Evolutionary conservation across 2,797 vertebrate species (phyloP), one percentile per base, ranked within the genome.

Genomic region (Sitta carolinensis): DNA sequence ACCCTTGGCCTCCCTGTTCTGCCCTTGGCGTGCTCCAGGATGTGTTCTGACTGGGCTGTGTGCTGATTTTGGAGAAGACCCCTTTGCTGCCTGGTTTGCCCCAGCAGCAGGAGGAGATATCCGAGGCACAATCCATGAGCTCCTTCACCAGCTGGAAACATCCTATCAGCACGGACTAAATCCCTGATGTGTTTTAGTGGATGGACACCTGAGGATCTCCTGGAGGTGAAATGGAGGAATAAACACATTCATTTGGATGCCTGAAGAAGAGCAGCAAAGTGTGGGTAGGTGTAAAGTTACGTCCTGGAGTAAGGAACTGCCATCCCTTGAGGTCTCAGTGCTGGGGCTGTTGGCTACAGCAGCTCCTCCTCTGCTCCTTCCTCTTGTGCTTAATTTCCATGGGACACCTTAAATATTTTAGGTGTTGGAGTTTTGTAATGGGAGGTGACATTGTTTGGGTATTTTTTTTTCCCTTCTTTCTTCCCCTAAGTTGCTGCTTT

Each of bases 311-410:
- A 29, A 48, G 51, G 51, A 82, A 1, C 27, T 23, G 16, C 43
- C 0, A 0, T 63, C 10, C 17, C 15, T 72, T 38, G 36, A 0
- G 3, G 38, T n/a, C 19, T 81, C 12, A 11, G 27, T 13, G 29
- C n/a, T 16, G 38, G 29, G 30, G 29, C n/a, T 80, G n/a, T n/a
- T 50, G 38, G 29, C 43, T 81, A 2, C 55, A 52, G 51, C 81
- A 27, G 5, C 7, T 26, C 40, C 73, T 10, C 22, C 36, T 64
- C 17, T 64, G 43, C 63, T 69, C 57, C 8, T 19, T 20, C 19
- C 23, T 50, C 27, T 30, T 45, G 7, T 73, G 27, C 14, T 19
- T 57, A 54, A 9, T 54, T 93, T 69, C 69, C 3, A 1, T 32
- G 26, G 52, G 59, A 73, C 16, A 69, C 21, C 23, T 58, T 32